Evolutionary conservation across 2,888 invertebrate genomes (phyloP), one percentile per base, ranked within the genome.

Genomic region (Hypomecis atomaria): DNA sequence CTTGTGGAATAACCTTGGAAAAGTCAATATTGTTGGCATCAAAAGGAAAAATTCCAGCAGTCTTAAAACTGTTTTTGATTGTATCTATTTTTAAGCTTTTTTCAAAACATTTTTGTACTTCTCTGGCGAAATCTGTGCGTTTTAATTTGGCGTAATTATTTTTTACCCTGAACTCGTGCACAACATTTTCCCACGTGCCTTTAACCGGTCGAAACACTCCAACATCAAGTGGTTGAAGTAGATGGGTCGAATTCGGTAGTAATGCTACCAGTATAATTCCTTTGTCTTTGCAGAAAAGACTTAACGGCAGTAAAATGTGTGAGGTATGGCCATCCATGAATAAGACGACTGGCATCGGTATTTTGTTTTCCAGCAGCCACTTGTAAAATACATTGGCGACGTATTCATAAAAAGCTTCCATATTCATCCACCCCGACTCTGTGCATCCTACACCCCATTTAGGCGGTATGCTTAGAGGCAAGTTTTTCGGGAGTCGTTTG

Each of bases 311-410:
- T 42, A 72, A 71, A 36, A 60, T 65, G 42, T 59, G 59, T 40
- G 64, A 65, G 36, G 23, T 63, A 74, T 76, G 76, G 13, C 72
- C 73, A 63, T 76, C 75, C 45, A 76, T 48, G 67, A 74, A 77
- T 56, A 76, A 65, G 10, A 61, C 65, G 34, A 77, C 64, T 9
- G 75, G 74, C 10, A 71, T 43, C 61, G 52, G 45, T 43, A 73
- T 69, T 53, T 65, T 54, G 23, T 75, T 54, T 54, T 69, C 47
- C 43, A 44, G n/a, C 36, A 76, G 63, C 71, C 74, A 77, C 44
- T 68, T 68, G 49, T 66, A 60, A 63, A 66, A 66, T 50, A 60
- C 57, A 65, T 68, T 65, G 33, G 60, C 37, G 44, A 73, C 52
- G 66, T 71, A 75, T 67, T 73, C 71, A 54, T 69, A 75, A 52